A percentile compares a stretch with the other conserved stretches of the same genome.
phyloP scores from a whole-genome alignment of 2,888 invertebrate genomes.

The Oxyteleia sp. region DNA sequence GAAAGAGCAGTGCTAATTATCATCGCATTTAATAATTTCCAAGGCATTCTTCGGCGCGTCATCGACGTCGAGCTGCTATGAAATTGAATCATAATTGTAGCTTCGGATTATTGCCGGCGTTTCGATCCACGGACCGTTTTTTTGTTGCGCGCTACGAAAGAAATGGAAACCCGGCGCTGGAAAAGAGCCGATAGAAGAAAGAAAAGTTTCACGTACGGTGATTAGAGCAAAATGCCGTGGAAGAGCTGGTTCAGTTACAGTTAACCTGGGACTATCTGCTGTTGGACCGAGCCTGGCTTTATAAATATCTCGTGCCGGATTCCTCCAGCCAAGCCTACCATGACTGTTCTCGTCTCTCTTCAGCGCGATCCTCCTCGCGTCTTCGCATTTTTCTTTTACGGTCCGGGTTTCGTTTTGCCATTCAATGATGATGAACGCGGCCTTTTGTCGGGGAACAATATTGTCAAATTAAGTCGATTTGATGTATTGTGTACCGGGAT shows the following conservation, averaged over 20 bases:
- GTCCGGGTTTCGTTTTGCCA: constrained; percentile 27
- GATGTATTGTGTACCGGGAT: constrained; percentile 1
- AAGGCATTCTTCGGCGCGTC: too few species aligned
- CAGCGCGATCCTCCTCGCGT: constrained; percentile 34
- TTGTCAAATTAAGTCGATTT: constrained; percentile 50
- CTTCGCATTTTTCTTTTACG: constrained; percentile 49
- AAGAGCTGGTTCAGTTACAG: constrained; percentile 74
- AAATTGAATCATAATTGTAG: too few species aligned
- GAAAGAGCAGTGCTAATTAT: too few species aligned
- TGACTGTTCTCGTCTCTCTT: constrained; percentile 73
- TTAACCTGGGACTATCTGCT: constrained; percentile 73
- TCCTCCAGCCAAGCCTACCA: constrained; percentile 77
- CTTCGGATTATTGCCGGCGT: constrained; percentile 30
- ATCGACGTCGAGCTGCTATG: too few species aligned
- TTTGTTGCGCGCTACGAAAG: constrained; percentile 43
- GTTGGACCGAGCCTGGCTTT: constrained; percentile 69
- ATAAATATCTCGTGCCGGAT: constrained; percentile 77
- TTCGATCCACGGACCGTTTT: constrained; percentile 22
- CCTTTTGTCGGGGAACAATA: constrained; percentile 45
- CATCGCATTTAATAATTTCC: too few species aligned
- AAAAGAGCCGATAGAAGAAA: constrained; percentile 56
- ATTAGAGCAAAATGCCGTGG: constrained; percentile 71
- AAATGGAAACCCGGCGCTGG: constrained; percentile 50
- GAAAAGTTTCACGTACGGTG: constrained; percentile 69
- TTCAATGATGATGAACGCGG: constrained; percentile 37